Percentiles rank a stretch among this genome's conserved stretches.
phyloP scores from a whole-genome alignment of 2,888 invertebrate genomes.

The Eupithecia dodoneata region DNA sequence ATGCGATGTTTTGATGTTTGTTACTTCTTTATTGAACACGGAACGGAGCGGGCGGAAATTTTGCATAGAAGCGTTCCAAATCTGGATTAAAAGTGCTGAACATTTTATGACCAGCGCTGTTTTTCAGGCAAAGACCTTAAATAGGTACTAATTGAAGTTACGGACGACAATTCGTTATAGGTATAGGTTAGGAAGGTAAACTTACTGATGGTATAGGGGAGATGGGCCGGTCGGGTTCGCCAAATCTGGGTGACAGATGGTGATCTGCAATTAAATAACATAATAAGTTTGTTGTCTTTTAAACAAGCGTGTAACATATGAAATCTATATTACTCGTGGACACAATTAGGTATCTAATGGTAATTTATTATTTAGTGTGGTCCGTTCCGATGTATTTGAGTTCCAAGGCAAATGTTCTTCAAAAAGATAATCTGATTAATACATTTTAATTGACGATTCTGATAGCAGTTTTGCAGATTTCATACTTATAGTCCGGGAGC shows the following conservation, averaged over 20 bases:
- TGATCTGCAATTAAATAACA: conserved; percentile 52
- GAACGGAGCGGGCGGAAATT: too few relatives aligned
- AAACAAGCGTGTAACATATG: background rate
- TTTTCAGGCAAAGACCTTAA: too few relatives aligned
- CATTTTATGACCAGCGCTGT: too few relatives aligned
- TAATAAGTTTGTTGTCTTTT: background rate
- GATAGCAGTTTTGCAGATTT: background rate
- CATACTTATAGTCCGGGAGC: background rate
- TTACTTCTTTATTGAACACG: too few relatives aligned
- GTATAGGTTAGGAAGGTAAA: conserved; percentile 5
- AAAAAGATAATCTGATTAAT: background rate
- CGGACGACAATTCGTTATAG: background rate
- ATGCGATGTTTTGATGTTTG: too few relatives aligned
- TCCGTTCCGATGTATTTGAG: background rate
- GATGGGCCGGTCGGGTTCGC: conserved; percentile 62
- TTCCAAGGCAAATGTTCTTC: background rate
- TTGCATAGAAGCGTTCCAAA: too few relatives aligned
- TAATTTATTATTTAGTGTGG: background rate
- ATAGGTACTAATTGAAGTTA: too few relatives aligned
- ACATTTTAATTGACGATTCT: background rate
- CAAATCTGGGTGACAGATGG: conserved; percentile 59
- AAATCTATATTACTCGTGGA: background rate
- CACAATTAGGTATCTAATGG: background rate
- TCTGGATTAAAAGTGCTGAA: too few relatives aligned
- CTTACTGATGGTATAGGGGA: conserved; percentile 68